These are phyloP conservation scores for Arion vulgaris DNA, from an alignment of 1,140 invertebrate species.

Conservation along the genomic window DNA sequence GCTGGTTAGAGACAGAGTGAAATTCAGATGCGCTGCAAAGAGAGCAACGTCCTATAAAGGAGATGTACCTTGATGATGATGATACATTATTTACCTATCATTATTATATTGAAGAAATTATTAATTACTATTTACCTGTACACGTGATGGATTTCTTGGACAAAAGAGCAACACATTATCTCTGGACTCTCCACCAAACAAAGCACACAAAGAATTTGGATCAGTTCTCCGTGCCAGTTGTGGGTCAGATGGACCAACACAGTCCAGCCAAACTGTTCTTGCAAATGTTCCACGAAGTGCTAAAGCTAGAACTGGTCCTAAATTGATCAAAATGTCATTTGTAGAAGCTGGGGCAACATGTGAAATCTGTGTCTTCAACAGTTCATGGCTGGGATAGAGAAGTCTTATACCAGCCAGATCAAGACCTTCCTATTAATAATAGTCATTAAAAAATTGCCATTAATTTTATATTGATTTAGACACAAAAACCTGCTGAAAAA, in stretches of 20 bases:
- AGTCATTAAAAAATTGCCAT: not conserved
- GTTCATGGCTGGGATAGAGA: conserved; percentile 15
- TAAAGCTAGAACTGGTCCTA: conserved; percentile 66
- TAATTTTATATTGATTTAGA: too few relatives aligned
- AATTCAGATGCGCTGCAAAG: too few relatives aligned
- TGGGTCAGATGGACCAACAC: conserved; percentile 67
- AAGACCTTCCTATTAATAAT: conserved; percentile 1
- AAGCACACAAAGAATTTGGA: conserved; percentile 68
- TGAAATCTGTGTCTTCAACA: not conserved
- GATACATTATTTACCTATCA: too few relatives aligned
- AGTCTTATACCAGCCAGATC: conserved; percentile 30
- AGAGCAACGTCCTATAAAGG: too few relatives aligned
- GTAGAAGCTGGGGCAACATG: conserved; percentile 33
- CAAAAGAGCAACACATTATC: conserved; percentile 65
- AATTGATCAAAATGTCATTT: conserved; percentile 55
- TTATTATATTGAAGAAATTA: too few relatives aligned
- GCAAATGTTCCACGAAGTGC: conserved; percentile 64
- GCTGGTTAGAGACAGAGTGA: too few relatives aligned
- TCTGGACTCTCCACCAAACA: conserved; percentile 62
- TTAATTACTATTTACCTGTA: conserved; percentile 17
- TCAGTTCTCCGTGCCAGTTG: conserved; percentile 64
- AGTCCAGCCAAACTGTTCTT: conserved; percentile 64
- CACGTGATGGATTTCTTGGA: conserved; percentile 55
- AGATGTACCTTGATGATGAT: too few relatives aligned
- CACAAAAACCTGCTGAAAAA: too few relatives aligned